A percentile compares a stretch with the other conserved stretches of the same genome.
These are phyloP conservation scores for Yoshiicerus persimilis DNA, from an alignment of 1,140 invertebrate species.

Conservation along the genomic window DNA sequence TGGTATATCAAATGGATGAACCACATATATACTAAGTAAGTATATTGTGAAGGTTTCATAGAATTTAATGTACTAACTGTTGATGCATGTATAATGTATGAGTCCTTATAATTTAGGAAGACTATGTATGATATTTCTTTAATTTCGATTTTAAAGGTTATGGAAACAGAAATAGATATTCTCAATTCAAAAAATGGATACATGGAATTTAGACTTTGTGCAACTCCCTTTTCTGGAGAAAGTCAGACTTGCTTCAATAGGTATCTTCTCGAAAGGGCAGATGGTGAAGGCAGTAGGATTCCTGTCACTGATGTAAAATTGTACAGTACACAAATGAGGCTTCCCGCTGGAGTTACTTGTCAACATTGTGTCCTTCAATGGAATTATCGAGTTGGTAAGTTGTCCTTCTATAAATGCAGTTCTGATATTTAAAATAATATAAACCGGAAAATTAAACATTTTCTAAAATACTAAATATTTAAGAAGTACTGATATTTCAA, in stretches of 20 bases:
- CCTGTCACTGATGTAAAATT: background rate
- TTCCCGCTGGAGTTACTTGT: constrained; percentile 48
- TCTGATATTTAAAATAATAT: too few species aligned
- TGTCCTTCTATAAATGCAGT: too few species aligned
- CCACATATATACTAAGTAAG: too few species aligned
- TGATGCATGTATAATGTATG: too few species aligned
- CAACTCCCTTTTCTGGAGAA: constrained; percentile 49
- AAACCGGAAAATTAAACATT: background rate
- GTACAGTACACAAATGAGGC: constrained; percentile 25
- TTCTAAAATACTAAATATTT: background rate
- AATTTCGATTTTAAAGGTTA: too few species aligned
- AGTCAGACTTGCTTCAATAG: constrained; percentile 51
- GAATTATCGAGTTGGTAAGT: constrained; percentile 31
- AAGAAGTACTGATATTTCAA: background rate
- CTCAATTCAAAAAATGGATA: constrained; percentile 50
- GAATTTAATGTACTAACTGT: too few species aligned
- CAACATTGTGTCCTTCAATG: constrained; percentile 51
- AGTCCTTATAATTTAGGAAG: too few species aligned
- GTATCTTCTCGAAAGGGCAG: constrained; percentile 41
- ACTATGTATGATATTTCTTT: too few species aligned
- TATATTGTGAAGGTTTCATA: too few species aligned
- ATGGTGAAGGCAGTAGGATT: constrained; percentile 49
- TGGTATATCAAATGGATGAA: too few species aligned
- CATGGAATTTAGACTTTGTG: constrained; percentile 56
- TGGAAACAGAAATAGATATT: too few species aligned